phyloP scores from a whole-genome alignment of 2,888 invertebrate species.

The Eurois occulta region DNA sequence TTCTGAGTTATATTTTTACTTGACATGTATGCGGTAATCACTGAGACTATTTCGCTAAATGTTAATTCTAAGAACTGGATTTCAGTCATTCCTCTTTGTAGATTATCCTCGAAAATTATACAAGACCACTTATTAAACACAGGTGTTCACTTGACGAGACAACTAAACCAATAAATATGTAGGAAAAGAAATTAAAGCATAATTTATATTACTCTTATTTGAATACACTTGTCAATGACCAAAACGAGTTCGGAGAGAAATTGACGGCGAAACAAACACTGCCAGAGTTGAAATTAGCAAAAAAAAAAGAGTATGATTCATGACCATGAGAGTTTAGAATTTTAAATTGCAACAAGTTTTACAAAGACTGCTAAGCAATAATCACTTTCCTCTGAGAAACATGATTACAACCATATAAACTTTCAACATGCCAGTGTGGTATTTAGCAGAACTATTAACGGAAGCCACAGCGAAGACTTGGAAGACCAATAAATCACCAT shows the following conservation, averaged over 20 bases:
- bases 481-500: conserved; percentile 51
- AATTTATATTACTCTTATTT: conserved; percentile 50
- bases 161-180: conserved; percentile 56
- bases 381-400: neutral
- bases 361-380: conserved; percentile 12
- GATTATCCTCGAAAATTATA: conserved; percentile 40
- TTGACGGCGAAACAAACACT: conserved; percentile 25
- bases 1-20: conserved; percentile 13
- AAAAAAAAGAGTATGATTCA: conserved; percentile 7
- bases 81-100: conserved; percentile 51
- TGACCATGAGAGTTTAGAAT: conserved; percentile 2
- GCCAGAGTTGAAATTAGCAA: conserved; percentile 16
- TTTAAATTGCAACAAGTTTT: conserved; percentile 8
- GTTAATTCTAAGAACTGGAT: conserved; percentile 51
- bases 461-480: conserved; percentile 32
- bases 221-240: conserved; percentile 30
- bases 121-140: conserved; percentile 54
- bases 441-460: conserved; percentile 50
- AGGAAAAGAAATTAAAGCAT: conserved; percentile 50
- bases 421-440: conserved; percentile 18
- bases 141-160: conserved; percentile 66
- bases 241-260: conserved; percentile 43
- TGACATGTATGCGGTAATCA: conserved; percentile 7
- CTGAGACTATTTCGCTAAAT: conserved; percentile 19
- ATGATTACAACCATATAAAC: conserved; percentile 31